phyloP scores from a whole-genome alignment of 1,140 invertebrate genomes.

The Drosophila azteca region DNA sequence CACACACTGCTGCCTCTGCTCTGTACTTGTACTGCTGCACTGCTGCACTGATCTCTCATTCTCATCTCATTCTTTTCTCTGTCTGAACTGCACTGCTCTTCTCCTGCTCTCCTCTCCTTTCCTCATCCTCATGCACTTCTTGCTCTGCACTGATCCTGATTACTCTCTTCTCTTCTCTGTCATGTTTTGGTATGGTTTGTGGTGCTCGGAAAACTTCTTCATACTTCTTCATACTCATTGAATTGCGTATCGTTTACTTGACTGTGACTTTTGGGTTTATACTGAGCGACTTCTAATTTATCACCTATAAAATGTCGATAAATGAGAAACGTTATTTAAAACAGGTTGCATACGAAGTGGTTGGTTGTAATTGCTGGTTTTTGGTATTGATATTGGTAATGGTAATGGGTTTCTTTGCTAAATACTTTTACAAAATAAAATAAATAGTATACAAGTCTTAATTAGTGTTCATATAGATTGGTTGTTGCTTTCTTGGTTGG shows the following conservation, averaged over 20 bases:
- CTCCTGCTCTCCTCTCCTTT: conserved; percentile 43
- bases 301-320: conserved; percentile 83
- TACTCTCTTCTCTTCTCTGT: conserved; percentile 50
- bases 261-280: conserved; percentile 78
- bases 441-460: conserved; percentile 26
- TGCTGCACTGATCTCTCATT: conserved; percentile 24
- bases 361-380: conserved; percentile 20
- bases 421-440: conserved; percentile 38
- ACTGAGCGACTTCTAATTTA: conserved; percentile 80
- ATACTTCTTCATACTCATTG: conserved; percentile 65
- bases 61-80: conserved; percentile 18
- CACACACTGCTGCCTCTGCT: conserved; percentile 25
- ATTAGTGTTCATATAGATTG: conserved; percentile 15
- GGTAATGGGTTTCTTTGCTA: conserved; percentile 21
- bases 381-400: background rate
- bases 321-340: conserved; percentile 78
- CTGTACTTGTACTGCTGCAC: conserved; percentile 25
- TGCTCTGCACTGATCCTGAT: conserved; percentile 74
- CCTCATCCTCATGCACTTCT: conserved; percentile 43
- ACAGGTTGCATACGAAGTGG: conserved; percentile 32
- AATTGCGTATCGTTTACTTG: conserved; percentile 82
- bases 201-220: conserved; percentile 79
- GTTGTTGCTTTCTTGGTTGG: conserved; percentile 11
- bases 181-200: conserved; percentile 71
- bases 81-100: conserved; percentile 27